Conservation (phyloP, 2,797 vertebrate species). For the Lemur catta region DNA sequence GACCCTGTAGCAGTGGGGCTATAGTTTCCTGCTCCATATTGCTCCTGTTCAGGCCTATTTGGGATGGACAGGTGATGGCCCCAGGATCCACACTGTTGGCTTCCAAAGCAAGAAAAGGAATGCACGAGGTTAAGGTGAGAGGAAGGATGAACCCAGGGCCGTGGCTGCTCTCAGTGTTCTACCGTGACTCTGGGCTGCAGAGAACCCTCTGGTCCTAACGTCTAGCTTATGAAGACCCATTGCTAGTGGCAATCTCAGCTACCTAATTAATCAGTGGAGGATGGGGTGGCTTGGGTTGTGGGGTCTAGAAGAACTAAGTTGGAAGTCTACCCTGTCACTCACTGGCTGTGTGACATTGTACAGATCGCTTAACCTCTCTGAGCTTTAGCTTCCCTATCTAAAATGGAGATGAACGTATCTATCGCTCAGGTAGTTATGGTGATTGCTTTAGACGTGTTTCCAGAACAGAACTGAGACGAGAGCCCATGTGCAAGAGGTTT, state of each 20-base stretch:
- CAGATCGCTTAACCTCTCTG: neutral
- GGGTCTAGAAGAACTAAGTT: neutral
- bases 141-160: too few species aligned
- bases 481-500: neutral
- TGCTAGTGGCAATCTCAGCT: neutral
- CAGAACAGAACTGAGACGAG: neutral
- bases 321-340: neutral
- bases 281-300: neutral
- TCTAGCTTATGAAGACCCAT: neutral
- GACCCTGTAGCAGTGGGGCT: accelerated
- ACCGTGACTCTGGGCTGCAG: accelerated
- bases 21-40: accelerated
- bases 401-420: neutral
- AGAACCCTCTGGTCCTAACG: neutral
- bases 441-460: neutral
- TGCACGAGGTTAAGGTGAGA: neutral
- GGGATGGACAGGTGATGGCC: neutral
- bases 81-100: accelerated
- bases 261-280: neutral
- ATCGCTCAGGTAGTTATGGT: neutral
- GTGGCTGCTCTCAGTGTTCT: neutral
- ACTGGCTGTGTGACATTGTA: neutral
- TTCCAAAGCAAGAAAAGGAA: neutral
- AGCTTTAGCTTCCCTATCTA: neutral
- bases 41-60: neutral